Base-by-base conservation (phyloP, 2,888 invertebrate species). In the Diabrotica balteata region DNA sequence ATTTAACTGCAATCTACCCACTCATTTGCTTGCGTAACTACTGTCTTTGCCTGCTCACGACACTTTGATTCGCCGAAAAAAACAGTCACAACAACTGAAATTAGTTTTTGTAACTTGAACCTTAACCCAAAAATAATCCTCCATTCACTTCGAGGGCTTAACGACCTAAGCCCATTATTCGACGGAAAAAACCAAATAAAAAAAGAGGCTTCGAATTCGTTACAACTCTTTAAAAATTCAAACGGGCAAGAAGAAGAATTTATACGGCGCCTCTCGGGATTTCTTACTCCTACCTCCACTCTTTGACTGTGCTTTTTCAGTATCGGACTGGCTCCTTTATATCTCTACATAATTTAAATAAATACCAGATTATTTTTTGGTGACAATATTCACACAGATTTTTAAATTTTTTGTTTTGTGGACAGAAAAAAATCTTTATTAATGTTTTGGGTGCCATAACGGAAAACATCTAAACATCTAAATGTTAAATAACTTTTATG, bases 221-320 rank as follows among this genome's bases (percentile, higher is more conserved):
- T 61, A 46, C 61, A 47, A 58, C 57, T 57, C 60, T 67, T 63
- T 51, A 59, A 67, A 67, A 67, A 63, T 59, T 59, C 67, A 59
- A 63, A 59, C 59, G 59, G 63, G 63, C 17, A 58, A 59, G 63
- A 59, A 55, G 58, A 64, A 64, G 64, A 59, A 67, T 59, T 67
- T 67, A 67, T 64, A 65, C 68, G 73, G 73, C 71, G 73, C 70
- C 71, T 69, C 66, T 50, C 55, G 60, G 61, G 66, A 70, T 68
- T 69, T 68, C 70, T 69, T 64, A 67, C 62, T 62, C 62, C 66
- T 54, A 59, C 59, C 65, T 49, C 22, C 17, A 8, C 55, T 57
- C 45, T 47, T 47, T 47, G 32, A 57, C 55, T 57, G 55, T 43
- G 44, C 55, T 57, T 45, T 57, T 45, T 17, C 45, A 57, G 55